Conservation (phyloP, 2,113 vertebrate species). For the Psilopogon haemacephalus region DNA sequence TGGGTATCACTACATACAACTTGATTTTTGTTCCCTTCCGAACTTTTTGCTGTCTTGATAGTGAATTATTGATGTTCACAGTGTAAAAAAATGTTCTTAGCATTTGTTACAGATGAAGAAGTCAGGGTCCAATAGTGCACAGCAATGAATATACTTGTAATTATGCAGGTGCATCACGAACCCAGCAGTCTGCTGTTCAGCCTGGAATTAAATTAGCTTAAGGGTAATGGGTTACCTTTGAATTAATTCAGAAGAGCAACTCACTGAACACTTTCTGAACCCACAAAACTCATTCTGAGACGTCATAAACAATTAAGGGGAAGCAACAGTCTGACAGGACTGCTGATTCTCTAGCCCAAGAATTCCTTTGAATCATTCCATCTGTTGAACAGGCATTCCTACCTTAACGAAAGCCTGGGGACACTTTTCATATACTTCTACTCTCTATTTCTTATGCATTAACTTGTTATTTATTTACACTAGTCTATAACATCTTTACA, state of each 20-base stretch:
- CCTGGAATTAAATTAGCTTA: not conserved
- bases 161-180: not conserved
- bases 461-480: too few species aligned
- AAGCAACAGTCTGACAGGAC: not conserved
- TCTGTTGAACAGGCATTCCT: not conserved
- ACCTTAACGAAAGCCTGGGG: too few species aligned
- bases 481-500: too few species aligned
- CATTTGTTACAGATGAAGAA: not conserved
- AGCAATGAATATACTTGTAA: slow-evolving; percentile 1
- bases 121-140: not conserved
- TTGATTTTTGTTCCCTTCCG: not conserved
- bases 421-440: too few species aligned
- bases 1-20: not conserved
- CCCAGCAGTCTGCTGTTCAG: not conserved
- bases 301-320: not conserved
- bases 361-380: not conserved
- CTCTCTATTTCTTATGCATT: too few species aligned
- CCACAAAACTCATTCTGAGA: not conserved
- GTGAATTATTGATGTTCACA: not conserved
- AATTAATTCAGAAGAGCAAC: not conserved
- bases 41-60: not conserved
- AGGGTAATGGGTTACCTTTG: not conserved
- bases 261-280: not conserved
- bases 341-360: not conserved
- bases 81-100: not conserved